Evolutionary conservation across 1,140 invertebrate genomes (phyloP).

Genomic region (Meloidogyne hapla): DNA sequence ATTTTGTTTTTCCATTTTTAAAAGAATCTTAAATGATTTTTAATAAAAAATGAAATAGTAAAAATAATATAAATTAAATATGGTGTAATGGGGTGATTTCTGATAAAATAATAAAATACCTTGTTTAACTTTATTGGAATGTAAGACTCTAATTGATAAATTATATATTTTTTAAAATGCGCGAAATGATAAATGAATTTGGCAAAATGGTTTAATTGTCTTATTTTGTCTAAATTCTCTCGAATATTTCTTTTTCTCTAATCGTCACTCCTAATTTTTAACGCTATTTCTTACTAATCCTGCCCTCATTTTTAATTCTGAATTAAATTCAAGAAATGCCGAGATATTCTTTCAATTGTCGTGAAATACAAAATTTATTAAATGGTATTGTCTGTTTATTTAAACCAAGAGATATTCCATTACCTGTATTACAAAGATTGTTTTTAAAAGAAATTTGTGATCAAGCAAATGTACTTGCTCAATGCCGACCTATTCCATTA

Average conservation of each 20-base stretch:
- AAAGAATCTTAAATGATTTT: background rate
- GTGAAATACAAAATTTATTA: constrained; percentile 45
- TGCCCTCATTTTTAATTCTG: background rate
- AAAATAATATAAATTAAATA: no score
- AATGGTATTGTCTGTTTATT: constrained; percentile 61
- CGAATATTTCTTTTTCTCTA: no score
- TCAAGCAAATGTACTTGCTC: constrained; percentile 39
- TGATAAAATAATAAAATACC: no score
- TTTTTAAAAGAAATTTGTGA: constrained; percentile 41
- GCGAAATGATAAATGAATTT: no score
- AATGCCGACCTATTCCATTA: constrained; percentile 8
- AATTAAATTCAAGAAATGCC: background rate
- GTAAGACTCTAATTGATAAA: no score
- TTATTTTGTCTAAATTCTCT: no score
- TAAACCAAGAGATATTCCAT: constrained; percentile 56
- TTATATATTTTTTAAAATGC: no score
- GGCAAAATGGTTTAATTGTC: no score
- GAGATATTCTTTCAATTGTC: constrained; percentile 26
- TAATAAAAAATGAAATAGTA: background rate
- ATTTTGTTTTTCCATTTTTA: constrained; percentile 16
- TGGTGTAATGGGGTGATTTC: no score
- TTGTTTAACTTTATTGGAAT: no score
- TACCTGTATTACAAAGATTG: constrained; percentile 45
- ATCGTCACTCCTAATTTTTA: no score
- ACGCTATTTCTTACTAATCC: no score